These are phyloP conservation scores for Catharus bicknelli DNA, from an alignment of 2,113 vertebrate genomes.

Conservation along the genomic window DNA sequence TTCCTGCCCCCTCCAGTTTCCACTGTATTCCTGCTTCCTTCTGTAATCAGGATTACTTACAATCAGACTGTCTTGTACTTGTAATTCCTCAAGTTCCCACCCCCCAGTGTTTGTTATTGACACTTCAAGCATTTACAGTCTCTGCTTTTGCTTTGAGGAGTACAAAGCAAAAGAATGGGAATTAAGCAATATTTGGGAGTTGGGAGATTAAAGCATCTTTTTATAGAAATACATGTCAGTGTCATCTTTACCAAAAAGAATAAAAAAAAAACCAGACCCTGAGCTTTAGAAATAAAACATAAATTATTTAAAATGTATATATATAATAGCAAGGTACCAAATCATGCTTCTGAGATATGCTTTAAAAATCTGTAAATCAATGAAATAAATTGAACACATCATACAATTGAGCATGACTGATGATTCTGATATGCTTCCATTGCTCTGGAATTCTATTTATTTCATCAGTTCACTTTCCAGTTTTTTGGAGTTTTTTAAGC, in stretches of 20 bases:
- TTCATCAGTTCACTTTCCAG: background rate
- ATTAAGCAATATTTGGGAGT: background rate
- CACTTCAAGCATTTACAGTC: background rate
- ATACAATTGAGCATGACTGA: background rate
- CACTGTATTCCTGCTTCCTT: background rate
- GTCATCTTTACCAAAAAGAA: background rate
- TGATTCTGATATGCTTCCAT: background rate
- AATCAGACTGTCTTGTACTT: background rate
- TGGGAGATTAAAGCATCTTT: conserved; percentile 1
- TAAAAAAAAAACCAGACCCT: background rate
- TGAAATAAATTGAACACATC: background rate
- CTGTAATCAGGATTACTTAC: background rate
- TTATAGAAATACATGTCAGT: background rate
- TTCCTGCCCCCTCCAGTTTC: background rate
- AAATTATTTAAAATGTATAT: conserved; percentile 5
- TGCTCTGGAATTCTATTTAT: background rate
- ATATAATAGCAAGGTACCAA: background rate
- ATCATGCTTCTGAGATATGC: background rate
- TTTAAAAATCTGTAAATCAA: background rate
- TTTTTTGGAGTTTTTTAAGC: background rate
- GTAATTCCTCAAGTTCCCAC: background rate
- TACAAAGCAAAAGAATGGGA: background rate
- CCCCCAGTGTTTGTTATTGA: background rate
- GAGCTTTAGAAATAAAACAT: background rate
- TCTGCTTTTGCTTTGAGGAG: background rate